These are phyloP conservation scores for Penaeus monodon DNA, from an alignment of 2,888 invertebrate genomes.

Conservation along the genomic window DNA sequence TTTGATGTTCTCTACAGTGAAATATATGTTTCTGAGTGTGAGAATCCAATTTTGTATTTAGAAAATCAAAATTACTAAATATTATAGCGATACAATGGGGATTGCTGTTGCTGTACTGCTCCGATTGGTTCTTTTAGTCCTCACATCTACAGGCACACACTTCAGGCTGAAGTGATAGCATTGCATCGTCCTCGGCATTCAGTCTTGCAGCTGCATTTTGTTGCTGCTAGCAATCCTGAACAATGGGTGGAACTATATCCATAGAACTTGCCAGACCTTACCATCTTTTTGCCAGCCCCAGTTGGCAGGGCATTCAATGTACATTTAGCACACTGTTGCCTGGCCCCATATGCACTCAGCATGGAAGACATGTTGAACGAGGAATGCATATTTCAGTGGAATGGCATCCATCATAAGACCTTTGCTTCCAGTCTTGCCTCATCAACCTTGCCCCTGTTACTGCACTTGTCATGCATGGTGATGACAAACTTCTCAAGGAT, in stretches of 20 bases:
- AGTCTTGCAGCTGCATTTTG: background rate
- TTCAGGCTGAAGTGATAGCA: background rate
- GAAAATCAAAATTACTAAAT: too few species aligned
- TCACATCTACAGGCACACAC: too few species aligned
- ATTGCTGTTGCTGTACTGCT: too few species aligned
- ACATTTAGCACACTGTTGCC: too few species aligned
- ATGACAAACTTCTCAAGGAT: background rate
- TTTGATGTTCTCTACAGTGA: too few species aligned
- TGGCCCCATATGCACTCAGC: background rate
- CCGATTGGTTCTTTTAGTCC: background rate
- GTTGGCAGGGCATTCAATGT: background rate
- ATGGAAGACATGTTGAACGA: background rate
- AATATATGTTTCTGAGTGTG: too few species aligned
- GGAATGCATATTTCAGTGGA: background rate
- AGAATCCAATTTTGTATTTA: too few species aligned
- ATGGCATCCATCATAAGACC: background rate
- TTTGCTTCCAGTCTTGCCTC: too few species aligned
- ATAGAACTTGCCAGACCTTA: too few species aligned
- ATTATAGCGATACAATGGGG: too few species aligned
- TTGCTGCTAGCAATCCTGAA: background rate
- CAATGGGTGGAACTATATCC: background rate
- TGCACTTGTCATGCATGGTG: background rate
- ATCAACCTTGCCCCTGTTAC: background rate
- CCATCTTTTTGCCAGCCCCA: too few species aligned
- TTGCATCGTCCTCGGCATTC: background rate